Base-by-base conservation (phyloP, 1,140 invertebrate genomes). In the Magallana ariakensis region DNA sequence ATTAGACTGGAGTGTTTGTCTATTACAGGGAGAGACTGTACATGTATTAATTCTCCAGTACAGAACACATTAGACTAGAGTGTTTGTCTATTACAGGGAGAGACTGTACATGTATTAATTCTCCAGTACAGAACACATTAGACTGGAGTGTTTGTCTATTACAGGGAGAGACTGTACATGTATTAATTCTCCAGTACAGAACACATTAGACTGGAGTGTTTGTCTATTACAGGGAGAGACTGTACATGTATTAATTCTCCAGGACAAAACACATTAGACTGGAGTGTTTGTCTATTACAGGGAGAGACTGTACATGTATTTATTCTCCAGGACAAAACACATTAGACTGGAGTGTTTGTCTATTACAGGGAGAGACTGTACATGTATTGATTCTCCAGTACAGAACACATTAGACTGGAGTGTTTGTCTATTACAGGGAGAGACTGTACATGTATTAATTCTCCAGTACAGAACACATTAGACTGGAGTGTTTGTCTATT, bases 41-140 rank as follows among this genome's bases (percentile, higher is more conserved):
- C 9, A 33, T 70, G 53, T 46, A 46, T 46, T 46, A 5, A 46
- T 46, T 46, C 1, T 46, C 2, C 33, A 46, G 33, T 46, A 46
- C 33, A 46, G 5, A 46, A 46, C 5, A 46, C 33, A 46, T 46
- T 46, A 46, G 33, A 46, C 33, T 46, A 5, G 33, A 46, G 33
- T 46, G 33, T 62, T 62, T 62, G 15, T 62, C 60, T 46, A 2
- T 75, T 10, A 15, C 46, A 86, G 85, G 56, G 85, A 87, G 55
- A 13, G 81, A 3, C 4, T 33, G 11, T 15, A 26, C 9, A 33
- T 70, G 53, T 46, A 46, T 46, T 46, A 5, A 46, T 46, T 46
- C 1, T 46, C 2, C 33, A 46, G 33, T 46, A 46, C 33, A 46
- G 5, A 46, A 46, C 5, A 46, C 33, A 46, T 46, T 46, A 46